Base-by-base conservation (phyloP, 2,113 vertebrate species). In the Alaudala cheleensis region DNA sequence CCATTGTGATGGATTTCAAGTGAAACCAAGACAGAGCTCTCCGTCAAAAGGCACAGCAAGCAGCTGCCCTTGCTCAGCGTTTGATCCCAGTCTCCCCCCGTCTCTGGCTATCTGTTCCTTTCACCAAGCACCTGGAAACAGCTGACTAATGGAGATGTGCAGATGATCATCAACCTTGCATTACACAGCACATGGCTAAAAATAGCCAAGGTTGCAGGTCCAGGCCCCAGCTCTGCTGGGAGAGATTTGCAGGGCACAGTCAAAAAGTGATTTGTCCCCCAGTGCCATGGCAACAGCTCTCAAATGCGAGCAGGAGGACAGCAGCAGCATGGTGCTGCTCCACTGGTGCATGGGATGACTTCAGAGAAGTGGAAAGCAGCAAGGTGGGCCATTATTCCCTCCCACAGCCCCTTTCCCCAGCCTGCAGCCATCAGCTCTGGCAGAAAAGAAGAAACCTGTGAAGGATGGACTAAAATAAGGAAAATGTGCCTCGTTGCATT, bases 111-210 rank as follows among this genome's bases (percentile, higher is more conserved):
- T 34, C 33, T 54, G n/a, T 6, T 94, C 28, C 72, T 90, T 83
- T 57, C 51, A 34, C 51, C 0, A 11, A 82, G 83, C 79, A 96
- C 94, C 93, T 95, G 87, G 82, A 88, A 96, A 90, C 1, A 17
- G 73, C 87, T 96, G 92, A 94, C 92, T 96, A 94, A 93, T 78
- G 89, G 81, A 91, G 94, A 87, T 60, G 45, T 91, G 93, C 86
- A 87, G 93, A 92, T 91, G 92, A 86, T 94, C 80, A 89, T 92
- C 95, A 89, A 34, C 69, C 94, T 72, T 97, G 87, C 85, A 87
- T 95, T 94, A 91, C 89, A 94, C 91, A 97, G 87, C 62, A 58
- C 0, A 0, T 54, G 65, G 89, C 76, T 97, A 96, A 96, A 96
- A 96, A 96, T 87, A 97, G 88, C 49, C 70, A 79, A 89, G 65